Evolutionary conservation across 2,797 vertebrate species (phyloP), one percentile per base, ranked within the genome.

Genomic region (Petrocephalus sullivani): DNA sequence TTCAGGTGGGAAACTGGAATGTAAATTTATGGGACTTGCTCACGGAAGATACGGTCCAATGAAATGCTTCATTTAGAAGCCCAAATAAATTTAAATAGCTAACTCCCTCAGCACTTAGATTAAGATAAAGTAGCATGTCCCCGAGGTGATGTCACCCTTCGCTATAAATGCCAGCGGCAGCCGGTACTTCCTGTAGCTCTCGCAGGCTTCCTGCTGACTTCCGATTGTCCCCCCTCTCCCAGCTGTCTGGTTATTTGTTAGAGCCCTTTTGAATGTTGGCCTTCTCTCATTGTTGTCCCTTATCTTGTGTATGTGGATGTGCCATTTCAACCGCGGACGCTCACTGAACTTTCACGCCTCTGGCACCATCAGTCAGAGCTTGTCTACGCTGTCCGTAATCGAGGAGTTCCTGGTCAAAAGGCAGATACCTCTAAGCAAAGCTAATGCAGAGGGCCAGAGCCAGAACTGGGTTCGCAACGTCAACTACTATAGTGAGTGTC

Each of bases 401-500:
- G 98, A 99, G 93, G 97, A 98, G 89, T 99, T 99, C 94, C 95
- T 99, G 91, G 95, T 95, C 78, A 97, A 97, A 91, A 96, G 97
- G 92, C 94, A 94, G 0, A 94, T 99, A 91, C 98, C 98, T 0
- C 90, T 90, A 89, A 93, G 91, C 53, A 54, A 90, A 46, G 23
- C 23, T 23, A 93, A 95, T 37, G 91, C 95, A 9, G 96, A 97
- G 21, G 92, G 92, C 23, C 95, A 95, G 90, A 91, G 91, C 92
- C 96, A 95, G 92, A 98, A 95, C 93, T 99, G 98, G 98, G 92
- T 98, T 92, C 97, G 97, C 92, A 98, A 98, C 91, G 81, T 97
- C 94, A 98, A 96, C 95, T 99, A 99, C 91, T 99, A 98, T 95
- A 96, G 98, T 99, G 94, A 98, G 98, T 98, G 88, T 89, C 21